Evolutionary conservation across 2,113 vertebrate genomes (phyloP), one percentile per base, ranked within the genome.

Genomic region (human (Homo sapiens)): DNA sequence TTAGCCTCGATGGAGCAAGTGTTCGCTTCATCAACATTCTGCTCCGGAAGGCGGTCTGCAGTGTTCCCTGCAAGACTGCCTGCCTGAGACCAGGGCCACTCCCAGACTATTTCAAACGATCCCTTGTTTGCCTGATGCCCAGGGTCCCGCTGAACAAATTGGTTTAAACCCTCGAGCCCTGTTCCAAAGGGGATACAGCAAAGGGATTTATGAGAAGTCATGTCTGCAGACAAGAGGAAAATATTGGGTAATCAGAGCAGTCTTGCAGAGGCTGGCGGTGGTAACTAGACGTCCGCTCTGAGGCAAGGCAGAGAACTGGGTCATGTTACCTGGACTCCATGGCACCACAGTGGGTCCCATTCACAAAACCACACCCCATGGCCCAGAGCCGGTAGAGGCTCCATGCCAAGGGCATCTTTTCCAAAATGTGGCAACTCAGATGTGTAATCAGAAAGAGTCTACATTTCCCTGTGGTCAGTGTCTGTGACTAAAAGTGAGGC

Each of bases 211-310:
- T 98, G 98, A 98, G 97, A 98, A 97, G 32, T 23, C 61, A 17
- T 85, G 97, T 98, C 72, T 98, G 88, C 92, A 98, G 80, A 95
- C 96, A 48, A 81, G 78, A 98, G 98, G 98, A 98, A 99, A 99
- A 98, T 64, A 97, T 81, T 97, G 98, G 80, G 96, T 98, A 98
- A 98, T 98, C 0, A 0, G 84, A 97, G 88, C 88, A 97, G 96
- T 96, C 96, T 83, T 78, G 14, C 97, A 97, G 97, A 92, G 98
- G 86, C 97, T 86, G 78, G 76, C 25, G 57, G 48, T 70, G 92
- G 85, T 96, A 96, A 97, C 97, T 93, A 57, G 5, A 84, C 93
- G 12, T 48, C 87, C 80, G 12, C 86, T 27, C 90, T 38, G 27
- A 89, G 97, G 61, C 73, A 20, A 68, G 80, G 83, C 80, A 94